Base-by-base conservation (phyloP, 1,140 invertebrate species). In the Nixonia krombeini region DNA sequence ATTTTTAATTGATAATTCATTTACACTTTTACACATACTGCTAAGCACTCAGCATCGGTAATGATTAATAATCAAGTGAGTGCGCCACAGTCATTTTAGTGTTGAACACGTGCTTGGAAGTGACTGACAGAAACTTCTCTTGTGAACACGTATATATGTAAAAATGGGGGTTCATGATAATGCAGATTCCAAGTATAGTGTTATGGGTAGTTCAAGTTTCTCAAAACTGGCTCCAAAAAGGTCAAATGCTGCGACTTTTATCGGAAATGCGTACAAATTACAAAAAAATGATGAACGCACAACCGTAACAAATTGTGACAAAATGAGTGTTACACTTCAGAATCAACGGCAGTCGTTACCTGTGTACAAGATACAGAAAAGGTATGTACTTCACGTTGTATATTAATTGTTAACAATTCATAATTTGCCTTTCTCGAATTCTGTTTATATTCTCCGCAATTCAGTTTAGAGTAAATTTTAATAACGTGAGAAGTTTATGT, bases 311-410 rank as follows among this genome's bases (percentile, higher is more conserved):
- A 28, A 4, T n/a, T 38, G 6, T 7, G 72, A 80, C 1, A 83
- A 81, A 53, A 57, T 44, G 1, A 84, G 53, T 41, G 3, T 75
- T 5, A 84, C 52, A 44, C 67, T 88, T 12, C 85, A 86, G 46
- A 85, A 87, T 46, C 86, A 87, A 44, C 73, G 82, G 50, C 83
- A 84, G 59, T 78, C 79, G n/a, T 67, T 88, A 38, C 87, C 87
- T 2, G 84, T 88, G 21, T 87, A 84, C 52, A 80, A 73, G 28
- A 80, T 86, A 23, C 76, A 83, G 23, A 86, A 87, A 70, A 77
- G 70, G 84, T 12, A 17, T 17, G 28, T 45, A n/a, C 29, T 23
- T 25, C 12, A n/a, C n/a, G n/a, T n/a, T n/a, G n/a, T n/a, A n/a
- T n/a, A n/a, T n/a, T n/a, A n/a, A n/a, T n/a, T n/a, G n/a, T n/a